These are phyloP conservation scores for Stigmatopora argus DNA, from an alignment of 2,113 vertebrate species.

Conservation along the genomic window DNA sequence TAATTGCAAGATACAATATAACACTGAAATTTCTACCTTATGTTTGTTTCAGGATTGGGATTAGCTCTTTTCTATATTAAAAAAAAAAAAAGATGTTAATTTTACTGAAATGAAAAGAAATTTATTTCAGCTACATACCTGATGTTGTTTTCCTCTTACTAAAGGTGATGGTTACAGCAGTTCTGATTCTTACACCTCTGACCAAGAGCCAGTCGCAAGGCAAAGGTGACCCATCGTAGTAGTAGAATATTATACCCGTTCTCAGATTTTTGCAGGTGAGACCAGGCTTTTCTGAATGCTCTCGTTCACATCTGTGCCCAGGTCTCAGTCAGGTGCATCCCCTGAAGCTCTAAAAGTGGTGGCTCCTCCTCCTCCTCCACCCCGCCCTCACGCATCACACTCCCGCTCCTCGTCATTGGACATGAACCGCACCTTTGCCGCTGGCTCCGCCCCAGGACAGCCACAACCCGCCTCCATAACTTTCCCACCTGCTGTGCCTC, in stretches of 20 bases:
- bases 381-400: constrained; percentile 88
- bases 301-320: constrained; percentile 40
- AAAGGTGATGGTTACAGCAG: constrained; percentile 93
- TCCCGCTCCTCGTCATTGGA: constrained; percentile 97
- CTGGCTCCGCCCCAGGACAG: constrained; percentile 75
- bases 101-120: not conserved
- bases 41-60: not conserved
- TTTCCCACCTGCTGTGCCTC: constrained; percentile 94
- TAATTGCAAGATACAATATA: no score
- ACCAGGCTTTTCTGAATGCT: no score
- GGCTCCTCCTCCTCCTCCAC: constrained; percentile 90
- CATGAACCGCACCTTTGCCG: constrained; percentile 89
- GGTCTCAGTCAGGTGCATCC: constrained; percentile 95
- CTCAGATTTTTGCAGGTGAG: not conserved
- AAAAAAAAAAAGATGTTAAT: not conserved
- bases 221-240: constrained; percentile 76
- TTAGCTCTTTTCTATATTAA: not conserved
- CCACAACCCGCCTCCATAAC: constrained; percentile 80
- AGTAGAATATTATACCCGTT: not conserved
- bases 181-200: constrained; percentile 92
- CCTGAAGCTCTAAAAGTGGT: constrained; percentile 79
- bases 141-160: not conserved
- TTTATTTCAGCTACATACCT: not conserved
- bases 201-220: constrained; percentile 88
- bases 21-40: no score